phyloP scores from a whole-genome alignment of 2,113 vertebrate genomes.

The Sarotherodon lohbergeri region DNA sequence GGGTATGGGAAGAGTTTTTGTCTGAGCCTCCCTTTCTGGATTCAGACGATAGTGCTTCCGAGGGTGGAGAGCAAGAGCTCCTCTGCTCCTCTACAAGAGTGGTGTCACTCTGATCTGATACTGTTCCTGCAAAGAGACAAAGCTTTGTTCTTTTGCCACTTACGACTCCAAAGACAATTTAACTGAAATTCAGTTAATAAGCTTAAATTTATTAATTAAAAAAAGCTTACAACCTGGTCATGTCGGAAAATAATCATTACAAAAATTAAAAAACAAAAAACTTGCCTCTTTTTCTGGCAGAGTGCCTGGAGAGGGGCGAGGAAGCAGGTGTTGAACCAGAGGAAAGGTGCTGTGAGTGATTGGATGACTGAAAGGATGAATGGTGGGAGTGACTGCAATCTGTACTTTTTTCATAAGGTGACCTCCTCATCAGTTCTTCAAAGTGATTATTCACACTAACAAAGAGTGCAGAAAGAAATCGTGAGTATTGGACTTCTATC shows the following conservation, averaged over 20 bases:
- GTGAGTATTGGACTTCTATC: background rate
- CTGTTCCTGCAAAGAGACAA: background rate
- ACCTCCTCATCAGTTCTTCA: slow-evolving; percentile 75
- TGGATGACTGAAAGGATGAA: slow-evolving; percentile 58
- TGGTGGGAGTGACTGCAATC: slow-evolving; percentile 64
- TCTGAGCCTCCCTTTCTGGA: slow-evolving; percentile 64
- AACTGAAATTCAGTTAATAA: background rate
- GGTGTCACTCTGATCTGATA: slow-evolving; percentile 69
- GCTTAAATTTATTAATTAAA: background rate
- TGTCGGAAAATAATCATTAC: background rate
- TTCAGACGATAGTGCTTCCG: slow-evolving; percentile 70
- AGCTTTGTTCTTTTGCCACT: background rate
- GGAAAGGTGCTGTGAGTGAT: slow-evolving; percentile 66
- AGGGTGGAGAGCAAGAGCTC: slow-evolving; percentile 56
- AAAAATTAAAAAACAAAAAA: background rate
- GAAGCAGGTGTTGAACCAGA: slow-evolving; percentile 70
- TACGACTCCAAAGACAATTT: background rate
- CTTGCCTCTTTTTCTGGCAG: slow-evolving; percentile 75
- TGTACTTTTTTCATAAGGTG: slow-evolving; percentile 60
- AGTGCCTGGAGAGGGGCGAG: slow-evolving; percentile 79
- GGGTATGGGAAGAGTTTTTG: slow-evolving; percentile 65
- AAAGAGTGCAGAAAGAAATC: background rate
- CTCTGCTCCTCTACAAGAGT: slow-evolving; percentile 75
- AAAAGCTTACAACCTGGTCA: background rate
- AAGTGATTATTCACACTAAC: slow-evolving; percentile 69